These are phyloP conservation scores for Scrobipalpa costella DNA, from an alignment of 2,888 invertebrate genomes.

Conservation along the genomic window DNA sequence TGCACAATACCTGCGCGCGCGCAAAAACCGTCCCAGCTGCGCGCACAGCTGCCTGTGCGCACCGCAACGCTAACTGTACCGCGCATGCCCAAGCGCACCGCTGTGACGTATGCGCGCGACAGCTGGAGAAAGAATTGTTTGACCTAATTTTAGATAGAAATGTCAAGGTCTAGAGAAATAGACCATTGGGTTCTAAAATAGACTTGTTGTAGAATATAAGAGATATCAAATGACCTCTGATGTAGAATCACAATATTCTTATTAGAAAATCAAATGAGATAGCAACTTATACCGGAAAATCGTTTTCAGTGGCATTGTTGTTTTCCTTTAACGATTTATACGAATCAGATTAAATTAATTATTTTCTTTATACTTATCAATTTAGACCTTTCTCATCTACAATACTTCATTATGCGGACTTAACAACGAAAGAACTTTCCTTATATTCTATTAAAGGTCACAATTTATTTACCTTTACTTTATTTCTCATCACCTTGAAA, in stretches of 20 bases:
- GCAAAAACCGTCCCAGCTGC: constrained; percentile 29
- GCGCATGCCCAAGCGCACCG: constrained; percentile 1
- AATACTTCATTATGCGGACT: no score
- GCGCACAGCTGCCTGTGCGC: constrained; percentile 31
- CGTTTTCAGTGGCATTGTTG: no score
- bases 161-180: background rate
- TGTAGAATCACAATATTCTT: background rate
- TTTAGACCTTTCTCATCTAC: no score
- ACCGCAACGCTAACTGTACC: constrained; percentile 25
- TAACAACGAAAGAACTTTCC: no score
- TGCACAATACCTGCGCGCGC: constrained; percentile 31
- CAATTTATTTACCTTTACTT: background rate
- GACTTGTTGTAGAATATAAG: background rate
- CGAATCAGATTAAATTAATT: no score
- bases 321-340: no score
- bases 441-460: background rate
- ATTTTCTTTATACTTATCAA: no score
- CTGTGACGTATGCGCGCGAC: constrained; percentile 21
- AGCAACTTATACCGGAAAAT: no score
- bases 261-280: no score
- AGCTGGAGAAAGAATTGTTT: background rate
- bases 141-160: constrained; percentile 19
- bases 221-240: no score
- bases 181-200: background rate
- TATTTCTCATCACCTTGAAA: background rate